Evolutionary conservation across 1,140 invertebrate genomes (phyloP).

Genomic region (Brevipalpus yothersi): DNA sequence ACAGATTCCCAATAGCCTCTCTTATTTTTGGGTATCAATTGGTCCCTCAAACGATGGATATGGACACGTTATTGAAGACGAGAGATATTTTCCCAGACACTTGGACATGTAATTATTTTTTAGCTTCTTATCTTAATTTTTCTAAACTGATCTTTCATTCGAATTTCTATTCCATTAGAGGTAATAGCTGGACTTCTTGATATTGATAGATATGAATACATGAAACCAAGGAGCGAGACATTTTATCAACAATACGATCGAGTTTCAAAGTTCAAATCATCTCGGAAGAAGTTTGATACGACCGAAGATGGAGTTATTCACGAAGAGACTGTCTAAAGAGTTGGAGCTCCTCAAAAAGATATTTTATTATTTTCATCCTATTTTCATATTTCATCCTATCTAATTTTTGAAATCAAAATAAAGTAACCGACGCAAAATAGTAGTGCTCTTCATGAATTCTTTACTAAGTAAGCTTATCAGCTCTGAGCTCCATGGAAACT

Average conservation of each 20-base stretch:
- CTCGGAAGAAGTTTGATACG: neutral
- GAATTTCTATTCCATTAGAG: conserved; percentile 13
- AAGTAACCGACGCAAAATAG: no score
- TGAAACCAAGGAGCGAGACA: conserved; percentile 34
- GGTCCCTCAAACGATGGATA: conserved; percentile 55
- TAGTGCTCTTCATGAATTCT: no score
- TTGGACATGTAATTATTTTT: conserved; percentile 43
- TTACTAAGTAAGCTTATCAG: no score
- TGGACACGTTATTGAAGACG: conserved; percentile 89
- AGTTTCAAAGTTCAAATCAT: neutral
- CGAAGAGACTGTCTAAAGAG: no score
- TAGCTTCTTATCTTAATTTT: conserved; percentile 17
- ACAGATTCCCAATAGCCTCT: conserved; percentile 61
- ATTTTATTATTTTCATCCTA: no score
- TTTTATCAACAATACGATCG: neutral
- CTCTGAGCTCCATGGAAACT: no score
- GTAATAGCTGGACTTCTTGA: conserved; percentile 83
- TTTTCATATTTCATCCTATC: no score
- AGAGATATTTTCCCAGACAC: conserved; percentile 53
- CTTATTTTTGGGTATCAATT: conserved; percentile 84
- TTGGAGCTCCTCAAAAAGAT: no score
- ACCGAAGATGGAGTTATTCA: neutral
- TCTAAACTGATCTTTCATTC: neutral
- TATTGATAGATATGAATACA: conserved; percentile 54
- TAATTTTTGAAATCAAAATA: no score